phyloP scores from a whole-genome alignment of 2,113 vertebrate species.

The Mionectes macconnelli region DNA sequence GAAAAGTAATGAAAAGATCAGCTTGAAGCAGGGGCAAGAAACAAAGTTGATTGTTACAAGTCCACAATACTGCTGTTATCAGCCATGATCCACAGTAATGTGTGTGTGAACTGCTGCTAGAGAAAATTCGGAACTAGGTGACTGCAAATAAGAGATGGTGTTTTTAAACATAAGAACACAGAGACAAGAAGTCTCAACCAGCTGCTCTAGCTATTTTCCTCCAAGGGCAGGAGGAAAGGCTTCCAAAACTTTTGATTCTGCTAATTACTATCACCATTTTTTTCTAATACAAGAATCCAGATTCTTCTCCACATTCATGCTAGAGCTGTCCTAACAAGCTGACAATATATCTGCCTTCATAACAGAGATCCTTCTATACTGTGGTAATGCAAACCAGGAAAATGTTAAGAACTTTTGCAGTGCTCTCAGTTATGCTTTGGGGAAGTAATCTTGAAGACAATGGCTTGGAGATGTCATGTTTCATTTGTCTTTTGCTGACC shows the following conservation, averaged over 20 bases:
- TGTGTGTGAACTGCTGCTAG: background rate
- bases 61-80: background rate
- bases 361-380: background rate
- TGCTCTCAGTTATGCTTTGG: background rate
- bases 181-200: background rate
- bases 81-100: background rate
- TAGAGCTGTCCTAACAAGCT: background rate
- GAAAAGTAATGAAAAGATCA: background rate
- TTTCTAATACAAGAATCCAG: background rate
- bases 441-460: background rate
- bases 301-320: background rate
- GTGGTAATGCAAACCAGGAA: background rate
- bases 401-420: background rate
- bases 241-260: background rate
- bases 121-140: background rate
- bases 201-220: background rate
- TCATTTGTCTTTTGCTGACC: background rate
- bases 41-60: background rate
- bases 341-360: background rate
- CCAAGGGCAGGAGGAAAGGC: background rate
- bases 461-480: background rate
- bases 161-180: background rate
- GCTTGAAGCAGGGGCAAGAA: background rate
- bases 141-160: background rate
- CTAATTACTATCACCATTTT: background rate